A percentile compares a stretch with the other conserved stretches of the same genome.
These are phyloP conservation scores for Astyanax mexicanus DNA, from an alignment of 2,797 vertebrate species.

Conservation along the genomic window DNA sequence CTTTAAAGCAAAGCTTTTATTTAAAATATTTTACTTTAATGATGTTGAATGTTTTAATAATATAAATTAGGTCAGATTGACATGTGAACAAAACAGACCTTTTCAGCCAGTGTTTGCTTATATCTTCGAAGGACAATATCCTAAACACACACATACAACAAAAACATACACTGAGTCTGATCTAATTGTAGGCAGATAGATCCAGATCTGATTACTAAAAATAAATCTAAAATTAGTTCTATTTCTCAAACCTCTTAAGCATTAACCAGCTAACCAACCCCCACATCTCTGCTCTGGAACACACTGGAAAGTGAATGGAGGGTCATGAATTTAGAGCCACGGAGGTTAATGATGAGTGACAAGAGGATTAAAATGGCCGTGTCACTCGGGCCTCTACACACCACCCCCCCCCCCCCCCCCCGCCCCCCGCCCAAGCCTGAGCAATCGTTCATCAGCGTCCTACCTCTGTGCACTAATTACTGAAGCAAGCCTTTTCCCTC, in stretches of 20 bases:
- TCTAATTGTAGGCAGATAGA: not conserved
- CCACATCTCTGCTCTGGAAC: not conserved
- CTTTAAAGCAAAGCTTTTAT: no score
- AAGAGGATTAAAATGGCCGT: constrained; percentile 59
- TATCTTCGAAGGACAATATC: no score
- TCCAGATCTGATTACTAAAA: constrained; percentile 9
- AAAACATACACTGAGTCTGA: no score
- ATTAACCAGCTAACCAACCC: constrained; percentile 1
- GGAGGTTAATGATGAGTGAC: constrained; percentile 69
- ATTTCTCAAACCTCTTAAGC: not conserved
- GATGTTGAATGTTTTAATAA: no score
- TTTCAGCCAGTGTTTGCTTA: no score
- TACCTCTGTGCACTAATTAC: constrained; percentile 18
- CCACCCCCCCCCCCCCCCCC: constrained; percentile 28
- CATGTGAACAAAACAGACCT: no score
- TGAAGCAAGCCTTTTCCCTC: constrained; percentile 23
- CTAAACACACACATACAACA: no score
- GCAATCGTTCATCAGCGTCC: constrained; percentile 42
- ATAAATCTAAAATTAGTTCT: not conserved
- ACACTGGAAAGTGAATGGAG: constrained; percentile 43
- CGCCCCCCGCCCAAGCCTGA: constrained; percentile 34
- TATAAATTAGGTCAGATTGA: no score
- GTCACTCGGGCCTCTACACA: constrained; percentile 35
- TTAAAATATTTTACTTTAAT: no score
- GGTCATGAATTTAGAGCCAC: constrained; percentile 57